These are phyloP conservation scores for Pavo muticus DNA, from an alignment of 2,113 vertebrate species.

Conservation along the genomic window DNA sequence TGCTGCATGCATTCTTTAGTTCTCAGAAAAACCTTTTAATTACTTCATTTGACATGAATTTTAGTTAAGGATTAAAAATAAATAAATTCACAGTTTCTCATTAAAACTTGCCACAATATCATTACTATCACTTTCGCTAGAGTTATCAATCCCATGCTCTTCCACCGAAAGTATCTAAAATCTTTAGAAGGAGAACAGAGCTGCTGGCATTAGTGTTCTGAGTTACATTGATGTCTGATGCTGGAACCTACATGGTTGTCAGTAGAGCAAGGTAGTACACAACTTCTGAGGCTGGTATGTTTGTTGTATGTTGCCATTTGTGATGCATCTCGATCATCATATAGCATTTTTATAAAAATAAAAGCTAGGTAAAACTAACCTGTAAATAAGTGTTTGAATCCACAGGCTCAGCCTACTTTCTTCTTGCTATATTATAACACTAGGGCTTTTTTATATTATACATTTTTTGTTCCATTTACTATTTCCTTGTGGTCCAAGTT, in stretches of 20 bases:
- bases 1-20: neutral
- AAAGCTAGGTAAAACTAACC: neutral
- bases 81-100: neutral
- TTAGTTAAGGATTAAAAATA: neutral
- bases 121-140: neutral
- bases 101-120: neutral
- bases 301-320: neutral
- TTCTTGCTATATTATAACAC: neutral
- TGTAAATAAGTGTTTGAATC: neutral
- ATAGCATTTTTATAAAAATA: neutral
- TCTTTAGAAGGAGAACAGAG: neutral
- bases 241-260: neutral
- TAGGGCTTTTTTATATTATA: neutral
- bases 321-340: rapidly evolving
- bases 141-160: neutral
- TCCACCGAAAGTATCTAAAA: neutral
- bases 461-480: neutral
- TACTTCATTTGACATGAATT: neutral
- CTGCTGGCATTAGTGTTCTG: neutral
- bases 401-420: neutral
- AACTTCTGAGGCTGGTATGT: neutral
- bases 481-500: neutral
- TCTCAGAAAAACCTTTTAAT: neutral
- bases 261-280: neutral
- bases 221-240: neutral